Evolutionary conservation across 2,113 vertebrate species (phyloP).

Genomic region (Misgurnus anguillicaudatus): DNA sequence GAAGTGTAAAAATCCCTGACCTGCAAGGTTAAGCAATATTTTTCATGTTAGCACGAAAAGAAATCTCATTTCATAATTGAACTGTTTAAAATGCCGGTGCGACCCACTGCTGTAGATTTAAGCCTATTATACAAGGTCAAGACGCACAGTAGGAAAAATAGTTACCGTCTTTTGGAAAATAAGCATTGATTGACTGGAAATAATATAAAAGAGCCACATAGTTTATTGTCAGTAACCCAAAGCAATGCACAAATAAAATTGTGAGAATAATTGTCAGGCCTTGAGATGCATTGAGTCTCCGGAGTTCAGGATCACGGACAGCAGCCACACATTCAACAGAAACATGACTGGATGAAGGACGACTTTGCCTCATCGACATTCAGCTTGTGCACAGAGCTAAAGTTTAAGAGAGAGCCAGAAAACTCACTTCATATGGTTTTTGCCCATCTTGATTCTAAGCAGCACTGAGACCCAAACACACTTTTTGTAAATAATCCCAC

Average conservation of each 20-base stretch:
- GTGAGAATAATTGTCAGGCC: too few relatives aligned
- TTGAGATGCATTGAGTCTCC: not conserved
- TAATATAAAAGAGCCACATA: not conserved
- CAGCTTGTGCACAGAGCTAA: not conserved
- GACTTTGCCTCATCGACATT: not conserved
- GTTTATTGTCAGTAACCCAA: not conserved
- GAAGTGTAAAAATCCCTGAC: not conserved
- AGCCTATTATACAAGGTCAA: not conserved
- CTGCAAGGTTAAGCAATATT: not conserved
- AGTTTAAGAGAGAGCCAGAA: not conserved
- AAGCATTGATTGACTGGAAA: not conserved
- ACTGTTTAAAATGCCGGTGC: conserved; percentile 2
- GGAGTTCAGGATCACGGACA: not conserved
- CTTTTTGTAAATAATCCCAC: too few relatives aligned
- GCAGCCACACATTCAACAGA: not conserved
- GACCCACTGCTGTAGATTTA: not conserved
- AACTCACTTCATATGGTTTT: not conserved
- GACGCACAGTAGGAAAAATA: too few relatives aligned
- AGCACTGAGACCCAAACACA: too few relatives aligned
- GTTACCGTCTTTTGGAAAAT: not conserved
- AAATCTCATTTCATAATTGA: conserved; percentile 23
- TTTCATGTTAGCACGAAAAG: conserved; percentile 24
- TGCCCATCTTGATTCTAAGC: not conserved
- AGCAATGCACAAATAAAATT: not conserved
- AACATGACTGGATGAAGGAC: not conserved